Conservation (phyloP, 2,113 vertebrate genomes). For the Sigmodon hispidus region DNA sequence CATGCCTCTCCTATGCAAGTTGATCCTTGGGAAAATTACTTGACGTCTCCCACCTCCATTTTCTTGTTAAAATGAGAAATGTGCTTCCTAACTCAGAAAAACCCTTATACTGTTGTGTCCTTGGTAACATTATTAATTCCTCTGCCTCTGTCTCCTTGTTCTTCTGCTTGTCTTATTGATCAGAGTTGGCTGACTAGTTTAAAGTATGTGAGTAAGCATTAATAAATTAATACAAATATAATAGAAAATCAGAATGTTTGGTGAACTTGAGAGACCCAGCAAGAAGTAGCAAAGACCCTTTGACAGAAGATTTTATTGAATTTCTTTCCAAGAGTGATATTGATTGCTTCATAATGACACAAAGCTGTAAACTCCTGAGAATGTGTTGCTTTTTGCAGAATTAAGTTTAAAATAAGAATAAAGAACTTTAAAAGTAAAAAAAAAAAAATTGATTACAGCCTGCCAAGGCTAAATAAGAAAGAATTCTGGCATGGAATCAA, state of each 20-base stretch:
- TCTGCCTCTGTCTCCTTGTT: background rate
- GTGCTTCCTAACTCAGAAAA: background rate
- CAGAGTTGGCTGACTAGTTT: background rate
- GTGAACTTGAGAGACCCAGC: background rate
- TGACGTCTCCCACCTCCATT: background rate
- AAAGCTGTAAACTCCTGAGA: slow-evolving; percentile 44
- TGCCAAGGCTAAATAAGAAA: slow-evolving; percentile 32
- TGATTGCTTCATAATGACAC: slow-evolving; percentile 40
- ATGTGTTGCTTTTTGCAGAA: slow-evolving; percentile 47
- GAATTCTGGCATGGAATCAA: background rate
- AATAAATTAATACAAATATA: background rate
- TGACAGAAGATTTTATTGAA: slow-evolving; percentile 34
- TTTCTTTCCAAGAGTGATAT: slow-evolving; percentile 48
- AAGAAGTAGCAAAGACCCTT: slow-evolving; percentile 7
- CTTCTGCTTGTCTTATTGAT: background rate
- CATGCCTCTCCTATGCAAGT: background rate
- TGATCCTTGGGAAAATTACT: background rate
- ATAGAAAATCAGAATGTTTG: background rate
- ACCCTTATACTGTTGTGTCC: background rate
- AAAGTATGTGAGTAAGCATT: background rate
- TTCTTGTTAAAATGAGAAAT: slow-evolving; percentile 15
- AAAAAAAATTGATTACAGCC: background rate
- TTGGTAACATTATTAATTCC: background rate
- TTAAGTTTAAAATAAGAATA: slow-evolving; percentile 26
- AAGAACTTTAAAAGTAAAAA: slow-evolving; percentile 40